Evolutionary conservation across 2,888 invertebrate species (phyloP).

Genomic region (Syrista parreyssii): DNA sequence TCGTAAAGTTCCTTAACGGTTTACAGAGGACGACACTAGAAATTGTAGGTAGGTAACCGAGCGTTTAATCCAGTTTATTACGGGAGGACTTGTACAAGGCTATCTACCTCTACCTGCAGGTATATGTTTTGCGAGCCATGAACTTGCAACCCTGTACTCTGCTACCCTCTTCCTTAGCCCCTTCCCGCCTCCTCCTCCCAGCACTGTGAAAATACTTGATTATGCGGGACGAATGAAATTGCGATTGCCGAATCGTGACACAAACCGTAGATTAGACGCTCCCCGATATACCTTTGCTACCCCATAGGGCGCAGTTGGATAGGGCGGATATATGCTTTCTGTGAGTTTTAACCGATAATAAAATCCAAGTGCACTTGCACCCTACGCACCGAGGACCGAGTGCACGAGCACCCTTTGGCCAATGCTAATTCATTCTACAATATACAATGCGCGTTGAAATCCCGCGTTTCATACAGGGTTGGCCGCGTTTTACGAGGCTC

Average conservation of each 20-base stretch:
- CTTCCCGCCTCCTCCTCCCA: neutral
- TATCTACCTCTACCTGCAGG: conserved; percentile 1
- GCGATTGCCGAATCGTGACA: conserved; percentile 14
- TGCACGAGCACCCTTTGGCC: neutral
- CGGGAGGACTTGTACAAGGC: conserved; percentile 13
- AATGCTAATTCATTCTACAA: neutral
- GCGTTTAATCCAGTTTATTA: conserved; percentile 24
- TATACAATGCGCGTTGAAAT: neutral
- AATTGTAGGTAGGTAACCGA: conserved; percentile 4
- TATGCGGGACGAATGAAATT: conserved; percentile 13
- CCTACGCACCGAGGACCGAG: neutral
- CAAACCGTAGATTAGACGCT: neutral
- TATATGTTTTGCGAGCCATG: conserved; percentile 17
- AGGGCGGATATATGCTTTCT: neutral
- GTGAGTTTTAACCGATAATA: neutral
- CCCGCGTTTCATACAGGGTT: neutral
- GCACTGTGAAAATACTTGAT: neutral
- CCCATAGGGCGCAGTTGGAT: neutral
- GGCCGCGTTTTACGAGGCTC: neutral
- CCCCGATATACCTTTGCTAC: neutral
- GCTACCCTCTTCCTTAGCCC: neutral
- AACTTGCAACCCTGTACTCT: neutral
- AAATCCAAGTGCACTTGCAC: neutral
- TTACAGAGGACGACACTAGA: neutral
- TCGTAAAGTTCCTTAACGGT: neutral